A percentile compares a stretch with the other conserved stretches of the same genome.
These are phyloP conservation scores for Drosophila aff. DNA, from an alignment of 1,140 invertebrate genomes.

Conservation along the genomic window DNA sequence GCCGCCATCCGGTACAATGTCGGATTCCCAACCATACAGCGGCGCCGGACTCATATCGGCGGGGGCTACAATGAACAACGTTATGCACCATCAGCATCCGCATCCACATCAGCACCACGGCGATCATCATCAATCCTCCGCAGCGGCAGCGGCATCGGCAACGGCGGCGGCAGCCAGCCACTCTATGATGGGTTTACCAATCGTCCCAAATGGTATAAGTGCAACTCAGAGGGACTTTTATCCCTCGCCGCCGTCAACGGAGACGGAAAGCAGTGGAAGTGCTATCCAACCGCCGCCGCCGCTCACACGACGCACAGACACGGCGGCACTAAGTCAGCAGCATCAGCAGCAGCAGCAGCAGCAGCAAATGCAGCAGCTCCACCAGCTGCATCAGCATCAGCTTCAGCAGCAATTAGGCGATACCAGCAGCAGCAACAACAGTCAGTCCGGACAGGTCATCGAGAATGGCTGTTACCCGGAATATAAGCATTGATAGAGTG, in stretches of 20 bases:
- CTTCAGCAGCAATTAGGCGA: constrained; percentile 75
- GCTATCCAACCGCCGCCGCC: constrained; percentile 82
- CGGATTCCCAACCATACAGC: constrained; percentile 84
- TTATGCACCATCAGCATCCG: constrained; percentile 63
- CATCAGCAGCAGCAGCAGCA: constrained; percentile 68
- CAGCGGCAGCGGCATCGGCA: constrained; percentile 55
- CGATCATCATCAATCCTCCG: constrained; percentile 84
- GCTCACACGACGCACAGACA: constrained; percentile 68
- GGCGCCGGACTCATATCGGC: constrained; percentile 82
- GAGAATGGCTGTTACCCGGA: constrained; percentile 85
- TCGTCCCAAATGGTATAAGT: constrained; percentile 85
- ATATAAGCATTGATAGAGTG: constrained; percentile 87
- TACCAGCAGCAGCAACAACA: constrained; percentile 85
- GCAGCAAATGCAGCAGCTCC: constrained; percentile 52
- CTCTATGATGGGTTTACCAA: constrained; percentile 80
- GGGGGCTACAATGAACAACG: constrained; percentile 79
- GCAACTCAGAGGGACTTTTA: constrained; percentile 85
- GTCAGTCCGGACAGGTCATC: constrained; percentile 85
- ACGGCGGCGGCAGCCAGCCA: constrained; percentile 69
- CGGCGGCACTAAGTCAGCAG: constrained; percentile 58
- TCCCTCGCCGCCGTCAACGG: constrained; percentile 85
- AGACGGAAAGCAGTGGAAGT: constrained; percentile 85
- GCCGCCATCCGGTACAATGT: constrained; percentile 81
- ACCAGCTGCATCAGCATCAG: constrained; percentile 69
- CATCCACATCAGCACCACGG: constrained; percentile 85